A percentile compares a stretch with the other conserved stretches of the same genome.
Evolutionary conservation across 2,797 vertebrate species (phyloP).

Genomic region (Neoniphon sammara): DNA sequence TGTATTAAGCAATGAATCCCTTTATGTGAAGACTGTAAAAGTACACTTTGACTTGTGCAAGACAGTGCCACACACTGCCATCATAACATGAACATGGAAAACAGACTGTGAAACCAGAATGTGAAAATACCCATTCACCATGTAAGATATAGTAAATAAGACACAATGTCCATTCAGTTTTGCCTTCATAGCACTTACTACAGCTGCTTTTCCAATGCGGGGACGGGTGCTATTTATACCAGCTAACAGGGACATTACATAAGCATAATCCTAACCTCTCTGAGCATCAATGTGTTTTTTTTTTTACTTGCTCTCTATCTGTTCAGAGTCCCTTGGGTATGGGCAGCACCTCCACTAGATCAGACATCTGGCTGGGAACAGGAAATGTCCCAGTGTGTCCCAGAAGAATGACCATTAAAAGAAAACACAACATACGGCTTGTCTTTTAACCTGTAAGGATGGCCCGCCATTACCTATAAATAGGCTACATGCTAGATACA

Average conservation of each 20-base stretch:
- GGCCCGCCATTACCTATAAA: constrained; percentile 7
- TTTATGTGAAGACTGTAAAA: constrained; percentile 1
- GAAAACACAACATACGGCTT: background rate
- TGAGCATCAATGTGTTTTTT: constrained; percentile 37
- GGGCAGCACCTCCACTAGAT: constrained; percentile 26
- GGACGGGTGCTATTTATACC: constrained; percentile 78
- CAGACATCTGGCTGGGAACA: constrained; percentile 30
- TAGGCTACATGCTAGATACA: constrained; percentile 1
- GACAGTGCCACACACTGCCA: no score
- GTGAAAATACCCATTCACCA: background rate
- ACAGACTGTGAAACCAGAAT: background rate
- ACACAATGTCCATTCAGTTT: constrained; percentile 28
- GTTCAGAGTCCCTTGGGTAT: constrained; percentile 34
- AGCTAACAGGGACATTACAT: constrained; percentile 74
- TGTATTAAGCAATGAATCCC: background rate
- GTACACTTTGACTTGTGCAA: constrained; percentile 12
- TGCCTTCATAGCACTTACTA: constrained; percentile 30
- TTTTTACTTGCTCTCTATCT: constrained; percentile 41
- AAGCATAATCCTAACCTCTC: constrained; percentile 80
- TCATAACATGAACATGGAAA: constrained; percentile 12
- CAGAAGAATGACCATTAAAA: constrained; percentile 13
- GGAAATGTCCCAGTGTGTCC: constrained; percentile 34
- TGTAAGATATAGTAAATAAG: constrained; percentile 2
- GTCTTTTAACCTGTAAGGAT: background rate
- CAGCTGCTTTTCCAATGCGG: constrained; percentile 59